A percentile compares a stretch with the other conserved stretches of the same genome.
Conservation (phyloP, 2,797 vertebrate genomes). For the Microctenopoma lineatum region DNA sequence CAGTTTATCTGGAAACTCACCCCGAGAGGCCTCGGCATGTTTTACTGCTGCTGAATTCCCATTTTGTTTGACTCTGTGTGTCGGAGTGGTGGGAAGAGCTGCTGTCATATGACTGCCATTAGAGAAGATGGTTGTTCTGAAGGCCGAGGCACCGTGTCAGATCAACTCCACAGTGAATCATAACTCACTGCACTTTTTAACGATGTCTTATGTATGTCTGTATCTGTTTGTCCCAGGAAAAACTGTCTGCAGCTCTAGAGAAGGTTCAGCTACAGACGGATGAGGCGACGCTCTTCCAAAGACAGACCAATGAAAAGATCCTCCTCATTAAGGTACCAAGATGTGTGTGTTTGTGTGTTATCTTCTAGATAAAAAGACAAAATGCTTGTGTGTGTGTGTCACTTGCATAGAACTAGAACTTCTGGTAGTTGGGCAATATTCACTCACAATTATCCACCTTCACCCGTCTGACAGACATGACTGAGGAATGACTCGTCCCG, state of each 20-base stretch:
- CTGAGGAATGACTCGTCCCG: background rate
- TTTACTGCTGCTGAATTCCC: slow-evolving; percentile 27
- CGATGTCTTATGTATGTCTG: slow-evolving; percentile 11
- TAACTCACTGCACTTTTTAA: slow-evolving; percentile 24
- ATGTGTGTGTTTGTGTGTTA: slow-evolving; percentile 1
- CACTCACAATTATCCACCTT: slow-evolving; percentile 30
- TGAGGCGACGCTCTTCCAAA: slow-evolving; percentile 70
- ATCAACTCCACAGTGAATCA: slow-evolving; percentile 14
- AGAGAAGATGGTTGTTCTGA: slow-evolving; percentile 33
- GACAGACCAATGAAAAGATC: slow-evolving; percentile 77
- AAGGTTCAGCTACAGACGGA: slow-evolving; percentile 69
- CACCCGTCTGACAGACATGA: slow-evolving; percentile 25
- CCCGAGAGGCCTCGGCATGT: slow-evolving; percentile 19
- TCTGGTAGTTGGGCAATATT: slow-evolving; percentile 22
- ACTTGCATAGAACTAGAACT: slow-evolving; percentile 33
- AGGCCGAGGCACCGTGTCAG: slow-evolving; percentile 11
- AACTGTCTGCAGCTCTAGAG: slow-evolving; percentile 72
- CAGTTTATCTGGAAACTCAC: slow-evolving; percentile 17
- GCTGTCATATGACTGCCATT: slow-evolving; percentile 62
- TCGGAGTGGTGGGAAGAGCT: slow-evolving; percentile 1
- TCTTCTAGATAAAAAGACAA: no score
- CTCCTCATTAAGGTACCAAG: slow-evolving; percentile 75
- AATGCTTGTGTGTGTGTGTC: background rate
- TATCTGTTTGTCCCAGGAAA: slow-evolving; percentile 67
- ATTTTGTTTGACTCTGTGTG: slow-evolving; percentile 32